Base-by-base conservation (phyloP, 1,140 invertebrate species). In the Battus philenor region DNA sequence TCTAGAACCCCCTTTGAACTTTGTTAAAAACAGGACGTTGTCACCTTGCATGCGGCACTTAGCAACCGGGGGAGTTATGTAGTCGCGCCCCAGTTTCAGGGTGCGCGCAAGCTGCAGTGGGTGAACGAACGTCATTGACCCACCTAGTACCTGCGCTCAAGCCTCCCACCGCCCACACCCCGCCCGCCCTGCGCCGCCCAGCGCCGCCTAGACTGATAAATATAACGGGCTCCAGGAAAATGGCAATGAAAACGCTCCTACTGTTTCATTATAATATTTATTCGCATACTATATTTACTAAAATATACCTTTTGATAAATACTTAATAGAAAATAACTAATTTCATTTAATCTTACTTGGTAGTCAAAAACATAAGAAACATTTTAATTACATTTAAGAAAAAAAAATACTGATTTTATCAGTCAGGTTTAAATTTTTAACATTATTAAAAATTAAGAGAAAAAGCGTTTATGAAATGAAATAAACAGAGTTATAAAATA, bases 61-160 rank as follows among this genome's bases (percentile, higher is more conserved):
- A 57, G 43, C 50, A 59, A 49, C 47, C 41, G 50, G 54, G 52
- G 64, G 69, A 57, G 53, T 36, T 57, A 59, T 33, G 49, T 62
- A 59, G 47, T 33, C 44, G 47, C 63, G 75, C 58, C 79, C 77
- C 68, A 81, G 47, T 74, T 83, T 72, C 67, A 63, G 68, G 68
- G 54, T 51, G 48, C 59, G 47, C 49, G 64, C 62, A 61, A 64
- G 57, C 61, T 79, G 72, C 72, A 75, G 12, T 50, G 68, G 75
- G 75, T 80, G 57, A 81, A 80, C 59, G 77, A 74, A 77, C 80
- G 80, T 81, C 77, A 78, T 80, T 84, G 80, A 81, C 80, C 80
- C 68, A 84, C 52, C 72, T 78, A 74, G 63, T 67, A 69, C 67
- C 68, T 73, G 60, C 65, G 71, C 64, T 48, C 24, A 27, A 48